Conservation (phyloP, 2,113 vertebrate genomes). For the Cyanoderma ruficeps region DNA sequence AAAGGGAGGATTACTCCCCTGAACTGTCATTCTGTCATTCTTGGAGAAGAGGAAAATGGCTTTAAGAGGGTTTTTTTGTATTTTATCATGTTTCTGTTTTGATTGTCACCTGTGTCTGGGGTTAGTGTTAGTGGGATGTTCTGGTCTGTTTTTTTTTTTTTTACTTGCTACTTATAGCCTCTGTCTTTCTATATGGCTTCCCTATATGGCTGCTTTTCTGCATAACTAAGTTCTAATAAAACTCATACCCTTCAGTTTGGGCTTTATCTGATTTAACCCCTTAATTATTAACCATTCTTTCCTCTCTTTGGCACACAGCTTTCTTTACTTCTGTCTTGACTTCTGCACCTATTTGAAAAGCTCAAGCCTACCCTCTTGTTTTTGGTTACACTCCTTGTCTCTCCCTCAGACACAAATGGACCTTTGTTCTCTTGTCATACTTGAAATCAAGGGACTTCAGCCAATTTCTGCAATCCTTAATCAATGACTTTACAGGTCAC, state of each 20-base stretch:
- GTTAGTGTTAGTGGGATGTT: not conserved
- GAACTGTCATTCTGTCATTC: not conserved
- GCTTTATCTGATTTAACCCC: not conserved
- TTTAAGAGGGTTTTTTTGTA: not conserved
- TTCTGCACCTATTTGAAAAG: not conserved
- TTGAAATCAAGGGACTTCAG: not conserved
- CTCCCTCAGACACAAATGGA: not conserved
- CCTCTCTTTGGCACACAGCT: not conserved
- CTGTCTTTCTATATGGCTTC: not conserved
- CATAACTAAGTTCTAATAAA: not conserved
- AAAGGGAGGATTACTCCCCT: not conserved
- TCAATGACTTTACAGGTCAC: not conserved
- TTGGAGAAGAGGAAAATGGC: not conserved
- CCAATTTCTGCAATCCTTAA: slow-evolving; percentile 6
- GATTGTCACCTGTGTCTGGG: not conserved
- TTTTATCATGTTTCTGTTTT: not conserved
- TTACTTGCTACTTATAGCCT: not conserved
- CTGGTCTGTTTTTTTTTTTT: not conserved
- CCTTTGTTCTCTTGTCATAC: slow-evolving; percentile 17
- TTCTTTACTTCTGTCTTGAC: not conserved
- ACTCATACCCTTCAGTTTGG: not conserved
- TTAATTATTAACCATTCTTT: not conserved
- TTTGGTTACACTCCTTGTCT: not conserved
- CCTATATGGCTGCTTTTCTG: not conserved
- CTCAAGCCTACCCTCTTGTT: not conserved